phyloP scores from a whole-genome alignment of 2,888 invertebrate species.

The Biston betularia region DNA sequence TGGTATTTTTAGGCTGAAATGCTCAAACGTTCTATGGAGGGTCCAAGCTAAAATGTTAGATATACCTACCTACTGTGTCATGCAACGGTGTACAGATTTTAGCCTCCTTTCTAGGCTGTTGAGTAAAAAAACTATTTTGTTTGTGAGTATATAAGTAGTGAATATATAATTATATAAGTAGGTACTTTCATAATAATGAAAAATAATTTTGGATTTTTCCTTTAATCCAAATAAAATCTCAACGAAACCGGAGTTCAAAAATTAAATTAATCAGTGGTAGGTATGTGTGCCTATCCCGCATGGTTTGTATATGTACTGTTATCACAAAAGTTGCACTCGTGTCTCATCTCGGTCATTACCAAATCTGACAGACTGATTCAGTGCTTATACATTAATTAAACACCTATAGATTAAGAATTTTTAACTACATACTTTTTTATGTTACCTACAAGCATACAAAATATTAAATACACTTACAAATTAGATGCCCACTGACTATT shows the following conservation, averaged over 20 bases:
- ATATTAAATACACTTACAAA: too few relatives aligned
- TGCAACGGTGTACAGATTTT: too few relatives aligned
- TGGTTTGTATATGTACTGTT: neutral
- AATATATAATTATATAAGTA: too few relatives aligned
- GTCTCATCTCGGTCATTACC: slow-evolving; percentile 30
- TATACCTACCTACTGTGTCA: too few relatives aligned
- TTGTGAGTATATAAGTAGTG: too few relatives aligned
- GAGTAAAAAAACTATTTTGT: too few relatives aligned
- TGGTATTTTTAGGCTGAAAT: too few relatives aligned
- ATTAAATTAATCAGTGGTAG: neutral
- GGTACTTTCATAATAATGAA: too few relatives aligned
- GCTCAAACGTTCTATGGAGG: too few relatives aligned
- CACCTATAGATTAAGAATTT: slow-evolving; percentile 17
- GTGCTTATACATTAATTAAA: neutral
- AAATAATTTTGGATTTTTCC: neutral
- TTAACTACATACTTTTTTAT: neutral
- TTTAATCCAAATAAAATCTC: neutral
- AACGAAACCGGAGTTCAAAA: neutral
- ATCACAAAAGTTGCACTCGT: slow-evolving; percentile 1
- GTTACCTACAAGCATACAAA: neutral
- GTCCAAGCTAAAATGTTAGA: too few relatives aligned
- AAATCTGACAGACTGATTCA: slow-evolving; percentile 16
- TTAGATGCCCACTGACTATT: too few relatives aligned
- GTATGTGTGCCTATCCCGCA: slow-evolving; percentile 9
- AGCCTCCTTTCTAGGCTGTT: too few relatives aligned